These are phyloP conservation scores for Pluvianellus socialis DNA, from an alignment of 2,113 vertebrate genomes.

Conservation along the genomic window DNA sequence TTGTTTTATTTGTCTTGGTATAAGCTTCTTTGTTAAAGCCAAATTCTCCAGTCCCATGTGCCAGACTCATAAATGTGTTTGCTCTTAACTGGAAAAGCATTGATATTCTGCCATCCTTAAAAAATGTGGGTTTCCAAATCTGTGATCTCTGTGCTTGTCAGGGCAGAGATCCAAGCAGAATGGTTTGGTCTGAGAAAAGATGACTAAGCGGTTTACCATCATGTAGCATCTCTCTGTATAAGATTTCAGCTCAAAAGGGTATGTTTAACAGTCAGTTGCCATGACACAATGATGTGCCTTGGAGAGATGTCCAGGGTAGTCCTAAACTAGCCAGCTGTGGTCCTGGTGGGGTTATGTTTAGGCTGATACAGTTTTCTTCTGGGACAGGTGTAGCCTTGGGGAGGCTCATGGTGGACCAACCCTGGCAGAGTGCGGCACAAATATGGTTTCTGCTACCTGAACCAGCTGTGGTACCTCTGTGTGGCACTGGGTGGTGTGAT, in stretches of 20 bases:
- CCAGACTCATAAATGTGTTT: background rate
- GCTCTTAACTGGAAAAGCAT: conserved; percentile 19
- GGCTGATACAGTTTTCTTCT: background rate
- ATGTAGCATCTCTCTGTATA: background rate
- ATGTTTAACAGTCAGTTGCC: background rate
- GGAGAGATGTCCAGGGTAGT: background rate
- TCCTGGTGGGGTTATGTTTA: background rate
- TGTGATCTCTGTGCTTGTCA: background rate
- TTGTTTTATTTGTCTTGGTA: background rate
- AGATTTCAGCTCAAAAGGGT: background rate
- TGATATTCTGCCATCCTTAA: background rate
- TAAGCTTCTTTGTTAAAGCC: background rate
- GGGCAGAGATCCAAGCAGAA: background rate
- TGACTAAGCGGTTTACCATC: background rate
- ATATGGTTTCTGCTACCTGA: background rate
- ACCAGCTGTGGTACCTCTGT: background rate
- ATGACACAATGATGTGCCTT: background rate
- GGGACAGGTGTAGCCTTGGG: background rate
- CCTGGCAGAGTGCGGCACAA: background rate
- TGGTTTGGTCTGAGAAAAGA: background rate
- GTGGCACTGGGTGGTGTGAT: background rate
- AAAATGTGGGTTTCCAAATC: background rate
- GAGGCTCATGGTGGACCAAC: background rate
- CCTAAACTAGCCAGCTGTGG: background rate
- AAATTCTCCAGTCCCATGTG: background rate